Conservation (phyloP, 1,140 invertebrate species). For the Cotesia vestalis region DNA sequence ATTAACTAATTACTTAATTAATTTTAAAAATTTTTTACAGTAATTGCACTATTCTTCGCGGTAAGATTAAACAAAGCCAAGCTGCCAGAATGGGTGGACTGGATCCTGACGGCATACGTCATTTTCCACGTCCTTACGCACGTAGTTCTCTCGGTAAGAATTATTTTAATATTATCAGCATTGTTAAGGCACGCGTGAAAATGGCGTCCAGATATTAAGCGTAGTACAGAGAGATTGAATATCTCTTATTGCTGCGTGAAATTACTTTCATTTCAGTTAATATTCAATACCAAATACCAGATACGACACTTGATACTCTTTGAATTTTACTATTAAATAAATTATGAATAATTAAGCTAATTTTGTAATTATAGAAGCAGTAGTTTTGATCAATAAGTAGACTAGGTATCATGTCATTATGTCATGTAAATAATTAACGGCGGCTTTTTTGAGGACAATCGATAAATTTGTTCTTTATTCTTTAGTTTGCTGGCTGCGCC, state of each 20-base stretch:
- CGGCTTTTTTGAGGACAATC: conserved; percentile 31
- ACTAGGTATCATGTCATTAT: not conserved
- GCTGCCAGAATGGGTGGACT: conserved; percentile 86
- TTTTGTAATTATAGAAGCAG: too few species aligned
- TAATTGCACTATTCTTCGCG: conserved; percentile 93
- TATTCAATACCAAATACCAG: too few species aligned
- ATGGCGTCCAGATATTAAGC: too few species aligned
- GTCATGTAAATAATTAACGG: not conserved
- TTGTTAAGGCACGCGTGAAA: too few species aligned
- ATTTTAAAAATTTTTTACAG: conserved; percentile 67
- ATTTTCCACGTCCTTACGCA: conserved; percentile 89
- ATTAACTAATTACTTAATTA: conserved; percentile 24
- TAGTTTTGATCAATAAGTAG: too few species aligned
- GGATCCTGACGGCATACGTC: conserved; percentile 87
- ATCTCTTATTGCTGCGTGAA: too few species aligned
- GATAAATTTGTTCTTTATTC: conserved; percentile 50
- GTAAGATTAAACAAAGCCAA: conserved; percentile 84
- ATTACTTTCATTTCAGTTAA: too few species aligned
- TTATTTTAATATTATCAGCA: not conserved
- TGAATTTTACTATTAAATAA: too few species aligned
- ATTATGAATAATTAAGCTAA: too few species aligned
- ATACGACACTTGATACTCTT: too few species aligned
- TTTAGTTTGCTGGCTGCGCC: conserved; percentile 76
- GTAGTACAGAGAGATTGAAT: too few species aligned
- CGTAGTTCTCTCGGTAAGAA: conserved; percentile 86